phyloP scores from a whole-genome alignment of 2,113 vertebrate species.

The Rhinoderma darwinii region DNA sequence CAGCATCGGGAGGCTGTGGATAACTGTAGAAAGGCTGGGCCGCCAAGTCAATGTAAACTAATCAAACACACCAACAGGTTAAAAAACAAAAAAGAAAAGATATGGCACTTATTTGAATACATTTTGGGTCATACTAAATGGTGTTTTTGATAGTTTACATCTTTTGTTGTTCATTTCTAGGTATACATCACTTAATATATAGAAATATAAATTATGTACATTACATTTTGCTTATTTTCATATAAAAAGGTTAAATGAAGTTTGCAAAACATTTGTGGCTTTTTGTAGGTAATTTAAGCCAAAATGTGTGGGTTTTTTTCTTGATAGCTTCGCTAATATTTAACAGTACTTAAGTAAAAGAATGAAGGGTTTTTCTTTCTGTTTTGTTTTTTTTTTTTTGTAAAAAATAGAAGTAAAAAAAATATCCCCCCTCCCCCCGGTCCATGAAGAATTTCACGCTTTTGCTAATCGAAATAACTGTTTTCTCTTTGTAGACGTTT shows the following conservation, averaged over 20 bases:
- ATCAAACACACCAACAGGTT: constrained; percentile 71
- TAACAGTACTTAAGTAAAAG: constrained; percentile 85
- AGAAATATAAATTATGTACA: constrained; percentile 92
- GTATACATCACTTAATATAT: constrained; percentile 97
- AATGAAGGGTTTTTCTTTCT: constrained; percentile 67
- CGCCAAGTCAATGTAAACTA: constrained; percentile 71
- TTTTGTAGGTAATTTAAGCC: constrained; percentile 99
- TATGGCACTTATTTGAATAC: constrained; percentile 81
- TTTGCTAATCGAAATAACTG: constrained; percentile 94
- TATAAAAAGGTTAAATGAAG: constrained; percentile 94
- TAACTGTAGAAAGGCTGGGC: constrained; percentile 66
- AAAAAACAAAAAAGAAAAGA: constrained; percentile 71
- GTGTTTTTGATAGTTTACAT: constrained; percentile 83
- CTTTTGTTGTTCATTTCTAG: constrained; percentile 86
- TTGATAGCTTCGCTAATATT: constrained; percentile 98
- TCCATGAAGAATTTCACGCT: constrained; percentile 96
- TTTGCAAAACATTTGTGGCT: constrained; percentile 99
- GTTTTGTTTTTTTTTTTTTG: constrained; percentile 71
- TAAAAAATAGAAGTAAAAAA: constrained; percentile 68
- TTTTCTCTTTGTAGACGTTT: constrained; percentile 99
- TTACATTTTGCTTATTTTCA: constrained; percentile 99
- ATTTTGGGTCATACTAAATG: constrained; percentile 73
- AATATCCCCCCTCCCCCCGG: constrained; percentile 78
- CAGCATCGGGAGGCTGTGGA: constrained; percentile 74
- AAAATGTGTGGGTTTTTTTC: constrained; percentile 92